Evolutionary conservation across 2,888 invertebrate genomes (phyloP), one percentile per base, ranked within the genome.

Genomic region (Ectropis crepuscularia): DNA sequence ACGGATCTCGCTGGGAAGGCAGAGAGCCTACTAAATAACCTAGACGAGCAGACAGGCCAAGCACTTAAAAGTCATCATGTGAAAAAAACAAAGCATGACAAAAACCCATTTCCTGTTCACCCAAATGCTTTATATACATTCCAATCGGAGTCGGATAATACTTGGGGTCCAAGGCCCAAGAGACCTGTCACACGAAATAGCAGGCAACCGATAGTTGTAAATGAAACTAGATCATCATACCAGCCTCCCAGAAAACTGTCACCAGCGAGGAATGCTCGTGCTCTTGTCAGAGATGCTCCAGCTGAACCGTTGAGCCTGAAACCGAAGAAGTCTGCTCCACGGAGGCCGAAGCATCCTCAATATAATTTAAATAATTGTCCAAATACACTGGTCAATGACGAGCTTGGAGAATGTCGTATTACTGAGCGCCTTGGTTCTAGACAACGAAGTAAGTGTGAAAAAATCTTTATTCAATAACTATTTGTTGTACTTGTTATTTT

Each of bases 11-110:
- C 96, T 64, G 96, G 95, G 38, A 96, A 94, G 82, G 96, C 96
- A 10, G 96, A 96, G 79, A 94, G 93, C 77, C 94, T 97, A 63
- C 90, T 97, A 16, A 96, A 96, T 77, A 95, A 95, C 77, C 85
- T 97, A 36, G 96, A 97, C 76, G 94, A 96, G 76, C 95, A 95
- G 81, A 96, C 96, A 36, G 96, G 96, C 0, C 94, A 89, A 16
- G 96, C 95, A 12, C 80, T 95, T 51, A 92, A 93, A 55, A 88
- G 86, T 73, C 86, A 88, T 65, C 82, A 75, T 63, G 83, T 71
- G 7, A 57, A 74, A 41, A 88, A 82, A 73, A 61, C 69, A 50
- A 85, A 81, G 78, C 71, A 77, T 64, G 79, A 78, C 6, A 73
- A 68, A 57, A 65, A 68, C 50, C 80, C 84, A 16, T 74, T 69